These are phyloP conservation scores for Temnothorax nylanderi DNA, from an alignment of 1,140 invertebrate genomes.

Conservation along the genomic window DNA sequence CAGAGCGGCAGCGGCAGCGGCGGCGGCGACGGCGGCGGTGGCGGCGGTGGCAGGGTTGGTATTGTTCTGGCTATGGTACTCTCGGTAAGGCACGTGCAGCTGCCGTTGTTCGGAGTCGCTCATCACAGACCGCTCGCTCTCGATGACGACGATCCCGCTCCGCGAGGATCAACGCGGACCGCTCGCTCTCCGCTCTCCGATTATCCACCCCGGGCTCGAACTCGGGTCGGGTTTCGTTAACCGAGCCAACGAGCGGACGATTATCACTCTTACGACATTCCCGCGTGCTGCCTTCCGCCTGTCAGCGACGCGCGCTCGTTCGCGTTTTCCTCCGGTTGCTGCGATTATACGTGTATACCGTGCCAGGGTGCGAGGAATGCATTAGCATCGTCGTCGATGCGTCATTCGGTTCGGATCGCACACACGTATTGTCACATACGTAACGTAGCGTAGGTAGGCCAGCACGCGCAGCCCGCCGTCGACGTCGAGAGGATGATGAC, in stretches of 20 bases:
- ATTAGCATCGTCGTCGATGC: slow-evolving; percentile 58
- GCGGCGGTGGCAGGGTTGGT: slow-evolving; percentile 74
- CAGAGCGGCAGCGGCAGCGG: slow-evolving; percentile 74
- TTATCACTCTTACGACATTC: slow-evolving; percentile 68
- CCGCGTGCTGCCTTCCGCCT: slow-evolving; percentile 60
- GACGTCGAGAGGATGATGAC: neutral
- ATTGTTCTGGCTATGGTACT: slow-evolving; percentile 84
- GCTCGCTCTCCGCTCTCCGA: neutral
- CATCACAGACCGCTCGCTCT: slow-evolving; percentile 80
- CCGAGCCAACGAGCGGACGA: neutral
- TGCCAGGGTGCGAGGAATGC: slow-evolving; percentile 41
- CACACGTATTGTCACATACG: neutral
- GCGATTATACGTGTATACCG: slow-evolving; percentile 14
- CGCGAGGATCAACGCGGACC: slow-evolving; percentile 24
- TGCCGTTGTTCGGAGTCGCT: slow-evolving; percentile 85
- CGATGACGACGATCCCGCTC: slow-evolving; percentile 5
- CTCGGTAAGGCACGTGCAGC: slow-evolving; percentile 84
- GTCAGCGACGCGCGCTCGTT: slow-evolving; percentile 74
- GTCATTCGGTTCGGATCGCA: slow-evolving; percentile 57
- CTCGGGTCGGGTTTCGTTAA: neutral
- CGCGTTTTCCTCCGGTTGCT: slow-evolving; percentile 1
- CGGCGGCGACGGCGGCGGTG: slow-evolving; percentile 69
- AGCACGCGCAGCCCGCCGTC: neutral
- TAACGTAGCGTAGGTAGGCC: neutral
- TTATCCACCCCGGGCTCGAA: no score